Evolutionary conservation across 2,797 vertebrate species (phyloP).

Genomic region (Hydrocynus forskahlii): DNA sequence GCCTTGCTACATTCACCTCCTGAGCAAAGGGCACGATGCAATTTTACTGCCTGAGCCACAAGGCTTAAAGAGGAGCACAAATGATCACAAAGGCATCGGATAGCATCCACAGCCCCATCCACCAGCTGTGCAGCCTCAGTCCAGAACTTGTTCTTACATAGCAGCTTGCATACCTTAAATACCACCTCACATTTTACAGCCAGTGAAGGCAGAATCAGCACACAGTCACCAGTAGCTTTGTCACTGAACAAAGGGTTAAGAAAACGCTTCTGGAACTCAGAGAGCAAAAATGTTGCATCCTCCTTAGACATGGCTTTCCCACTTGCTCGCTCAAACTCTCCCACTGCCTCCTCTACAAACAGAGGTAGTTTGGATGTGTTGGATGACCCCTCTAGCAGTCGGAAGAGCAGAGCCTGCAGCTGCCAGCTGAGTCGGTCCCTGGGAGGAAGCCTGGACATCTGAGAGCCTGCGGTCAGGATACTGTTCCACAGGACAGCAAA

Average conservation of each 20-base stretch:
- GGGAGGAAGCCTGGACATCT: conserved; percentile 40
- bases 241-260: conserved; percentile 42
- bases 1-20: conserved; percentile 48
- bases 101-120: conserved; percentile 49
- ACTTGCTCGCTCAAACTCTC: conserved; percentile 70
- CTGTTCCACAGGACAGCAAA: conserved; percentile 85
- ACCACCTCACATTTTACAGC: conserved; percentile 75
- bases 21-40: conserved; percentile 63
- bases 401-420: conserved; percentile 83
- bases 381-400: conserved; percentile 78
- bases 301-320: conserved; percentile 56
- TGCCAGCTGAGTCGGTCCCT: conserved; percentile 68
- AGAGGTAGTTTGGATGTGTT: conserved; percentile 61
- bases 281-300: conserved; percentile 74
- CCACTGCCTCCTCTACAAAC: conserved; percentile 70
- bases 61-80: conserved; percentile 66
- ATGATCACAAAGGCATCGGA: conserved; percentile 42
- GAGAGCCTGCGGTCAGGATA: conserved; percentile 38
- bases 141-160: conserved; percentile 76
- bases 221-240: not conserved
- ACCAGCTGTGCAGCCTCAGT: conserved; percentile 65
- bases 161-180: conserved; percentile 70
- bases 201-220: conserved; percentile 31
- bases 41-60: conserved; percentile 69
- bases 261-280: conserved; percentile 63